phyloP scores from a whole-genome alignment of 2,113 vertebrate species.

The Pedetes capensis region DNA sequence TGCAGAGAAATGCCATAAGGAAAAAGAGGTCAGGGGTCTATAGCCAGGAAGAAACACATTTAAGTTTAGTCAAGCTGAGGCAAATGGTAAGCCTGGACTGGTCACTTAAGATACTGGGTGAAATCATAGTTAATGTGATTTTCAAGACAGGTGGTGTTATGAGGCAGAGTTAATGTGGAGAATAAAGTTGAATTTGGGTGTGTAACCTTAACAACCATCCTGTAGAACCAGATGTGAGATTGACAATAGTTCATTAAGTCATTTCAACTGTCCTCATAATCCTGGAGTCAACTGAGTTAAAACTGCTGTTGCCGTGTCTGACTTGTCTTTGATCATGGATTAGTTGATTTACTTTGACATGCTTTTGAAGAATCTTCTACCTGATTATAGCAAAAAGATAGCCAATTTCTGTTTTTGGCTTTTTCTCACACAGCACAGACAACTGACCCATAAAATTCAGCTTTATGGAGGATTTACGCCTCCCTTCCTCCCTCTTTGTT shows the following conservation, averaged over 20 bases:
- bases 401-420: not conserved
- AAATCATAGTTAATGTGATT: not conserved
- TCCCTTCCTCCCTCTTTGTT: not conserved
- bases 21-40: not conserved
- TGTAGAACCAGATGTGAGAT: not conserved
- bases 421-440: constrained; percentile 27
- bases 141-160: not conserved
- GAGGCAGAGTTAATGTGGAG: not conserved
- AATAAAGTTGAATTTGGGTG: not conserved
- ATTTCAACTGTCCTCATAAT: not conserved
- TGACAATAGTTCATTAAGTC: not conserved
- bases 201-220: not conserved
- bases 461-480: constrained; percentile 24
- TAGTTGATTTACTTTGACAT: constrained; percentile 9
- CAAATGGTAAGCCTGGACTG: not conserved
- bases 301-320: not conserved
- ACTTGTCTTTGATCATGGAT: constrained; percentile 16
- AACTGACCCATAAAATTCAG: not conserved
- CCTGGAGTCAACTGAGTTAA: not conserved
- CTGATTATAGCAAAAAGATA: not conserved
- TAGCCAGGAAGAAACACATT: not conserved
- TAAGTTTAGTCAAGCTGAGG: not conserved
- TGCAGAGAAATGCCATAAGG: not conserved
- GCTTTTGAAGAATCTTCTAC: constrained; percentile 58
- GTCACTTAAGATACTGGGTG: not conserved